Evolutionary conservation across 1,140 invertebrate genomes (phyloP), one percentile per base, ranked within the genome.

Genomic region (Druon quercuslanigerum): DNA sequence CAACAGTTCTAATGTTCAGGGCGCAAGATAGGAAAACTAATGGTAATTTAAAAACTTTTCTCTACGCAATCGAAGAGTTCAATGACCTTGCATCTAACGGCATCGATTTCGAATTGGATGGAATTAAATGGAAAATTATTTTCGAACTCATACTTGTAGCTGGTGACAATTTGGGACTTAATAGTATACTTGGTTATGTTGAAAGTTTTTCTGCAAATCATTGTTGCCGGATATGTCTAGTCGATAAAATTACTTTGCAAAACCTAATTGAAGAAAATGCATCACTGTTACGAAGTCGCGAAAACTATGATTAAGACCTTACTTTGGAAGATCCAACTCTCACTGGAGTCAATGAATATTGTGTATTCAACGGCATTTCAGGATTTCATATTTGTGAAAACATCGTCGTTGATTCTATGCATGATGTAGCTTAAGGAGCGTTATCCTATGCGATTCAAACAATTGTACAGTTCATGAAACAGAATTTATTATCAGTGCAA

Each of bases 21-120:
- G 75, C 80, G 9, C 8, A 54, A 40, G 83, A 86, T 54, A 81
- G 84, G 70, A 78, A 79, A 70, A 72, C 51, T 54, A 85, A 84
- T 80, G 83, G 85, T 16, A 86, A 84, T 72, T 46, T 73, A 12
- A 25, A 74, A 87, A 90, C 93, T 92, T 91, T 91, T 87, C 6
- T 74, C 13, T 12, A 33, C 40, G 46, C 77, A 3, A 77, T 82
- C 20, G 50, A 73, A 2, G 78, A 79, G 56, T 74, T 79, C n/a
- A 82, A 79, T 71, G 66, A 79, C 20, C 71, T 78, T 51, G 40
- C 19, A 71, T 20, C 57, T 13, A 72, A 77, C 50, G 78, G 81
- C 50, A 70, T 82, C 3, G 7, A 51, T 50, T 19, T 82, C 16
- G 25, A 71, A 9, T 17, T 60, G 8, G 25, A 20, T 19, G 71